Base-by-base conservation (phyloP, 2,113 vertebrate species). In the Pagrus major region DNA sequence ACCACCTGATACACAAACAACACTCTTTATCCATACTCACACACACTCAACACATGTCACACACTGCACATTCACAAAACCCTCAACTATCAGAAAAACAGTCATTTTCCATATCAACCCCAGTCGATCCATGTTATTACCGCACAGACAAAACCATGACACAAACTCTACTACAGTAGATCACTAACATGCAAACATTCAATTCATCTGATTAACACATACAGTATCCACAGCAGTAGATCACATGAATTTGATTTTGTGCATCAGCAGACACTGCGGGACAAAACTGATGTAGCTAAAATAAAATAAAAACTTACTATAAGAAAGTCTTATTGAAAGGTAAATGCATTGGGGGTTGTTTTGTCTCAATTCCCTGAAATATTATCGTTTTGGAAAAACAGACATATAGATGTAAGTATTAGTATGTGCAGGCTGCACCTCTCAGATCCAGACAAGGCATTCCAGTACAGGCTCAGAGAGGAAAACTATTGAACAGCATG, bases 401-500 rank as follows among this genome's bases (percentile, higher is more conserved):
- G 58, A 92, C 63, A 92, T 56, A 91, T 56, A 91, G 56, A 70
- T 25, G 80, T 21, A 86, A 74, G 68, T 83, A 92, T 93, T 92
- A 92, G 87, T 90, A 81, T 67, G 68, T 73, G 73, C 80, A 83
- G 72, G 75, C 58, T 84, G 80, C 79, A 86, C 72, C 60, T 83
- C 80, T 76, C 80, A 87, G 83, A 68, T 86, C 77, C 59, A 89
- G 51, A 86, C 75, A 87, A 66, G 78, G 71, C 84, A 86, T 83
- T 91, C 71, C 49, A 88, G 83, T 78, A 81, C 51, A 88, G 85
- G 66, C 70, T 90, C 76, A 87, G 71, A 80, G 61, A 88, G 71
- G 84, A 85, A n/a, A 86, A 86, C 80, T 94, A 93, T 65, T 92
- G 96, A 97, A 98, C 96, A 98, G 97, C 97, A 98, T 99, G 98